Base-by-base conservation (phyloP, 2,113 vertebrate genomes). In the Strigops habroptila region DNA sequence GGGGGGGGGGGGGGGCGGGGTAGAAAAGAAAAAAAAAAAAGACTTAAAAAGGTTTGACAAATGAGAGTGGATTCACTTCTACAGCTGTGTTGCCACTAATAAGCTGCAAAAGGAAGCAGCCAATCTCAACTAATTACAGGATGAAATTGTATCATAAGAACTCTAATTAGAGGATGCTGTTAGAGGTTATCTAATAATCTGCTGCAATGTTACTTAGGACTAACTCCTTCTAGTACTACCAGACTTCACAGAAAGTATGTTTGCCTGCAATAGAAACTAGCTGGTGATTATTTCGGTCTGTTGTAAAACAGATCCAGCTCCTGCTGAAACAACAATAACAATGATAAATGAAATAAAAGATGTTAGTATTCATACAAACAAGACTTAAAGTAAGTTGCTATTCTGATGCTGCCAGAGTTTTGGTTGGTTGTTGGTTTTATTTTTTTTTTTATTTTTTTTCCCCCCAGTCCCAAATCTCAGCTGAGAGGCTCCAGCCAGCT, bases 111-210 rank as follows among this genome's bases (percentile, higher is more conserved):
- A 99, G 98, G 98, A 99, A 99, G 98, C 98, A 99, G 98, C 98
- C 98, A 98, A 99, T 99, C 98, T 99, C 98, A 98, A 98, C 99
- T 99, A 99, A 99, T 99, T 99, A 99, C 98, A 98, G 98, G 98
- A 99, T 99, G 98, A 99, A 99, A 99, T 99, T 99, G 98, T 99
- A 99, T 99, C 98, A 99, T 99, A 99, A 99, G 99, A 99, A 99
- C 99, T 99, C 98, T 99, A 99, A 99, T 99, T 99, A 99, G 98
- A 98, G 98, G 98, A 99, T 98, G 98, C 98, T 99, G 98, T 98
- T 99, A 98, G 97, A 99, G 98, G 99, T 99, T 99, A 99, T 99
- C 98, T 99, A 98, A 98, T 99, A 98, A 99, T 99, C 98, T 99
- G 97, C 98, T 98, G 98, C 98, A 97, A 97, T 98, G 98, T 98